Evolutionary conservation across 2,797 vertebrate genomes (phyloP), one percentile per base, ranked within the genome.

Genomic region (Scleropages formosus): DNA sequence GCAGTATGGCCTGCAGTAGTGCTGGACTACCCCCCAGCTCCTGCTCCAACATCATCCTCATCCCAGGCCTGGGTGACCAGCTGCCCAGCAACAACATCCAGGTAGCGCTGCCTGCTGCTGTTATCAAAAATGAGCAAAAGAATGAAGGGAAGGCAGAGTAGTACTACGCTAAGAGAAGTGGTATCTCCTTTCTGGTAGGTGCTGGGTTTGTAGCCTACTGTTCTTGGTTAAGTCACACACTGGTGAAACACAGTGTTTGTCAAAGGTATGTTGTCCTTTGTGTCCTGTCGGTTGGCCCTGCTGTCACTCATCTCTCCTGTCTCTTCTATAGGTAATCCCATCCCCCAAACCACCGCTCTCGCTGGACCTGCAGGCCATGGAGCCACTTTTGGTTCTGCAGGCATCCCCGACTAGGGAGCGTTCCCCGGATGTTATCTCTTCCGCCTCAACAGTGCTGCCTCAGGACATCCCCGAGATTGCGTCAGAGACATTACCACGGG

Each of bases 401-500:
- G 89, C 94, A 11, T 99, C 97, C 18, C 97, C 97, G 0, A 98
- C 95, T 15, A 92, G 96, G 0, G 94, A 95, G 51, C 95, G 98
- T 56, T 99, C 98, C 0, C 98, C 98, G 0, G 98, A 99, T 0
- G 98, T 99, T 80, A 99, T 99, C 84, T 99, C 98, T 59, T 99
- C 97, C 0, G 97, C 96, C 72, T 99, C 98, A 72, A 98, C 97
- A 0, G 95, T 94, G 80, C 92, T 98, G 89, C 96, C 97, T 22
- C 96, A 98, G 83, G 97, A 98, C 64, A 98, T 98, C 85, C 96
- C 98, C 0, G 98, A 98, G 87, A 98, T 99, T 0, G 96, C 98
- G 0, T 96, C 98, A 0, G 96, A 98, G 89, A 95, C 95, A 0
- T 82, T 98, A 80, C 94, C 94, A 75, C 85, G 81, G 13, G 75